phyloP scores from a whole-genome alignment of 2,113 vertebrate species.

The Pseudorasbora parva region DNA sequence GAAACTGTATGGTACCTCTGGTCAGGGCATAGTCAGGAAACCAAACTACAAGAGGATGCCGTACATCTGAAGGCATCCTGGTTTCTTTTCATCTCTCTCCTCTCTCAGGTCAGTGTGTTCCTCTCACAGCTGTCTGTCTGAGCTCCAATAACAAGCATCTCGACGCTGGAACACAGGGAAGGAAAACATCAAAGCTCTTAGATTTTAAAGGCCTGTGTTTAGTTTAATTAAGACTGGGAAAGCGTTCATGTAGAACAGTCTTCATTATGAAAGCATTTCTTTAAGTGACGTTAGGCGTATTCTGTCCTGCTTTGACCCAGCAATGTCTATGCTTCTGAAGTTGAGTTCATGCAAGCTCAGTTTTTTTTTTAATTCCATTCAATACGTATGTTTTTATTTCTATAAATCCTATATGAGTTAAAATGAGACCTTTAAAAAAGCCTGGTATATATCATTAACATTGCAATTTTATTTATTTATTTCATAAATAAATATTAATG shows the following conservation, averaged over 20 bases:
- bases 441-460: neutral
- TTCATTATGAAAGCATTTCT: slow-evolving; percentile 29
- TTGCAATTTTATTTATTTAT: too few relatives aligned
- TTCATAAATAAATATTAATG: slow-evolving; percentile 1
- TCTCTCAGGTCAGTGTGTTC: slow-evolving; percentile 22
- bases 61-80: slow-evolving; percentile 17
- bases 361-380: neutral
- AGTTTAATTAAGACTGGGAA: slow-evolving; percentile 36
- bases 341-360: neutral
- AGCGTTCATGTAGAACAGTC: slow-evolving; percentile 34
- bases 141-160: slow-evolving; percentile 13
- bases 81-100: slow-evolving; percentile 20
- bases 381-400: too few relatives aligned
- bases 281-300: neutral
- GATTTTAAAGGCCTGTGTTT: slow-evolving; percentile 5
- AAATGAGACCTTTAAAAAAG: neutral
- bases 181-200: slow-evolving; percentile 34
- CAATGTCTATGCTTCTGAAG: neutral
- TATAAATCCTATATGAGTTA: neutral
- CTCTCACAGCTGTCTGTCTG: slow-evolving; percentile 11
- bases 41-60: neutral
- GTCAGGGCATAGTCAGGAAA: slow-evolving; percentile 6
- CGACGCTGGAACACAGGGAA: neutral
- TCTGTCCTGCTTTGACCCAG: neutral
- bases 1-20: neutral